A percentile compares a stretch with the other conserved stretches of the same genome.
phyloP scores from a whole-genome alignment of 2,888 invertebrate species.

The Pandemis cinnamomeana region DNA sequence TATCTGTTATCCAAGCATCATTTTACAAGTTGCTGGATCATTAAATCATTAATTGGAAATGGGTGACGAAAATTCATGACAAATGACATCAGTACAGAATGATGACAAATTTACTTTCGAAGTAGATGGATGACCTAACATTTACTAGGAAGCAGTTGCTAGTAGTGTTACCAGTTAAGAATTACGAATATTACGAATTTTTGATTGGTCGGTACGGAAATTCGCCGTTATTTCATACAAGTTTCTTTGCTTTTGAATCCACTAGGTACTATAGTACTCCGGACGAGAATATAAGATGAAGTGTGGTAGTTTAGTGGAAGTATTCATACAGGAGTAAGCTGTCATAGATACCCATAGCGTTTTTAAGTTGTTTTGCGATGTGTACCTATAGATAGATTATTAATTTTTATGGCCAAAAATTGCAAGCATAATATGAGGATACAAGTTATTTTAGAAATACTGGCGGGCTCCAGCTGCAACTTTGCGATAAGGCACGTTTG shows the following conservation, averaged over 20 bases:
- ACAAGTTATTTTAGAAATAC: not conserved
- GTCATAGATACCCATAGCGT: not conserved
- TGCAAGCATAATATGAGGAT: not conserved
- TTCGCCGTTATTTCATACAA: not conserved
- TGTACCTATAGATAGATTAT: not conserved
- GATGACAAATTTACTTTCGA: no score
- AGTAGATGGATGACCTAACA: no score
- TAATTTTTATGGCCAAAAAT: not conserved
- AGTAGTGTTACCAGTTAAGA: not conserved
- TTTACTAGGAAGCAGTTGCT: no score
- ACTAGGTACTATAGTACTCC: not conserved
- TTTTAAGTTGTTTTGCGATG: not conserved
- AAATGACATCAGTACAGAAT: no score
- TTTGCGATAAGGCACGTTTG: not conserved
- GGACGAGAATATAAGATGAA: not conserved
- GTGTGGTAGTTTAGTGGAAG: not conserved
- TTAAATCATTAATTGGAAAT: no score
- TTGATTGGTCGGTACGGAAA: not conserved
- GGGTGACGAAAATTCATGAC: no score
- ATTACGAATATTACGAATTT: no score
- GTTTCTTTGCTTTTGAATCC: slow-evolving; percentile 1
- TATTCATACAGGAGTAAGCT: not conserved
- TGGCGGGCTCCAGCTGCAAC: not conserved
- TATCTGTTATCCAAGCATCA: no score
- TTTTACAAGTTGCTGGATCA: no score